Evolutionary conservation across 2,888 invertebrate species (phyloP).

Genomic region (Syrphus vitripennis): DNA sequence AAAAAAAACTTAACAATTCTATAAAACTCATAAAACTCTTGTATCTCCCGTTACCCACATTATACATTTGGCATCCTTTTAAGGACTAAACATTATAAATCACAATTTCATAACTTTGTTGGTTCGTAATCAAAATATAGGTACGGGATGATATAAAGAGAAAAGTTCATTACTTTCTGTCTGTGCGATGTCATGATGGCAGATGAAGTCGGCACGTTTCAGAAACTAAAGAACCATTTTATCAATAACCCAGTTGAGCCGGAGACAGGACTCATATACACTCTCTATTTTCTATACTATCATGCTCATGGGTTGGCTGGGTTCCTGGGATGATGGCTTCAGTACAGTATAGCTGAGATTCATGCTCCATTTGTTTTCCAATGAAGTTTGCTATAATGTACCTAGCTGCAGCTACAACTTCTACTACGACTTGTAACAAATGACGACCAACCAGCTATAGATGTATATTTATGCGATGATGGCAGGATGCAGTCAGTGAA

Average conservation of each 20-base stretch:
- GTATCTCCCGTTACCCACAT: neutral
- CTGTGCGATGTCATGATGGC: constrained; percentile 45
- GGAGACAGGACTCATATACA: constrained; percentile 50
- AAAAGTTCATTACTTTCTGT: constrained; percentile 70
- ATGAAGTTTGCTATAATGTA: neutral
- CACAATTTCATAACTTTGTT: constrained; percentile 54
- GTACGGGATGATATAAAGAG: neutral
- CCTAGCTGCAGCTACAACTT: neutral
- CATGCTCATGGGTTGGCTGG: too few relatives aligned
- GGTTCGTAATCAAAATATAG: neutral
- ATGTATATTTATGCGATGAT: neutral
- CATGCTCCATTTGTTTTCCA: constrained; percentile 46
- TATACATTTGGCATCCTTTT: constrained; percentile 13
- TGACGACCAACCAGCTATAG: neutral
- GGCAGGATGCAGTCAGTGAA: constrained; percentile 62
- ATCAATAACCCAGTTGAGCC: constrained; percentile 69
- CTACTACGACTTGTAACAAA: neutral
- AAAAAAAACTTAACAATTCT: neutral
- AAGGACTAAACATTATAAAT: constrained; percentile 46
- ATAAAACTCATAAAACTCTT: constrained; percentile 37
- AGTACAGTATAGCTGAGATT: neutral
- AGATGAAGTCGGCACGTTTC: constrained; percentile 65
- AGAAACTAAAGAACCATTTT: constrained; percentile 46
- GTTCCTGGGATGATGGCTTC: neutral
- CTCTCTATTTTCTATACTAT: neutral